Conservation (phyloP, 2,113 vertebrate genomes). For the Corythaixoides concolor region DNA sequence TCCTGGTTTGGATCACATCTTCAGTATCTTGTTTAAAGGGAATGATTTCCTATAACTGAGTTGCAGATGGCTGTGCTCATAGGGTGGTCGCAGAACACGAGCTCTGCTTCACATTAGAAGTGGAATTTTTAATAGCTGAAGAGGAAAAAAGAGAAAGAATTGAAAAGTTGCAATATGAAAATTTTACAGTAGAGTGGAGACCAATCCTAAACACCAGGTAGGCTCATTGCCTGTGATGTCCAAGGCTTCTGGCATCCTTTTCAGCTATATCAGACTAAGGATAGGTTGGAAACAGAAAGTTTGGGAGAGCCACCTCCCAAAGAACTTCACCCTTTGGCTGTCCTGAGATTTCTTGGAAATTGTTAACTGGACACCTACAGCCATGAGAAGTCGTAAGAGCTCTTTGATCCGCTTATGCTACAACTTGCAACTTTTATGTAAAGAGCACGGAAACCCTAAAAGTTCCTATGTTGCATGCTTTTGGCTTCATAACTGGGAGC, state of each 20-base stretch:
- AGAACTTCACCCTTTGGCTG: neutral
- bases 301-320: neutral
- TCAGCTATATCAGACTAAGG: neutral
- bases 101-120: slow-evolving; percentile 45
- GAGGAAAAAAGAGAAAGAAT: neutral
- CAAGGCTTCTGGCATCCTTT: neutral
- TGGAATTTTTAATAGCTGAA: slow-evolving; percentile 35
- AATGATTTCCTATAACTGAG: slow-evolving; percentile 13
- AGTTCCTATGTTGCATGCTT: neutral
- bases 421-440: neutral
- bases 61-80: neutral
- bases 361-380: neutral
- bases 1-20: neutral
- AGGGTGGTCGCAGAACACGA: neutral
- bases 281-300: neutral
- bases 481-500: neutral
- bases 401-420: neutral
- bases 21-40: neutral
- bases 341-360: neutral
- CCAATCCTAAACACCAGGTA: accelerated
- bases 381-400: accelerated
- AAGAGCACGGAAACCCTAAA: neutral
- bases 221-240: neutral
- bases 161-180: neutral
- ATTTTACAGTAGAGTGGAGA: neutral